Evolutionary conservation across 2,113 vertebrate genomes (phyloP).

Genomic region (Colius striatus): DNA sequence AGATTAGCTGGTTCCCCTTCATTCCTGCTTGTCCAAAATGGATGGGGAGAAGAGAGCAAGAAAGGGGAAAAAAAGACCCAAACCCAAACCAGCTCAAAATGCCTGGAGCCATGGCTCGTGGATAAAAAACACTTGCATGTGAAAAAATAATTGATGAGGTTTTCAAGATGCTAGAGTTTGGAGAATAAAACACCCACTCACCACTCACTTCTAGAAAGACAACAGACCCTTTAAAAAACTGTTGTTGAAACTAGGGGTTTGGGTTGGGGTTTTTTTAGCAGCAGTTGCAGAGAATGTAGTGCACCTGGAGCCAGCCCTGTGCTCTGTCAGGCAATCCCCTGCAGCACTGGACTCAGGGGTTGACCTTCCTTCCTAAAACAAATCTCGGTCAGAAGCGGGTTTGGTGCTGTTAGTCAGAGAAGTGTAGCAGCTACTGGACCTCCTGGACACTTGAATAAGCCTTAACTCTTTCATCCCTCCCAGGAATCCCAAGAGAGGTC

Average conservation of each 20-base stretch:
- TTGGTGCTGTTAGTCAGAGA: neutral
- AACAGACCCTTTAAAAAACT: neutral
- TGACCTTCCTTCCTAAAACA: constrained; percentile 10
- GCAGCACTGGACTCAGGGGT: neutral
- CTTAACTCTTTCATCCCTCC: neutral
- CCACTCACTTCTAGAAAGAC: neutral
- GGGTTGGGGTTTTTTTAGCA: neutral
- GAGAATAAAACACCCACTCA: constrained; percentile 45
- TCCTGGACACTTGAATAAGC: neutral
- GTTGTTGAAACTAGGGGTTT: neutral
- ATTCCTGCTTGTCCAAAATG: constrained; percentile 70
- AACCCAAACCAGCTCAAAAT: neutral
- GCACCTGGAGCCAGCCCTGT: neutral
- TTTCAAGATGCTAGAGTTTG: constrained; percentile 28
- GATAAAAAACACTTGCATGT: constrained; percentile 61
- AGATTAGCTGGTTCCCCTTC: constrained; percentile 75
- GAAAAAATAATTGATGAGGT: constrained; percentile 57
- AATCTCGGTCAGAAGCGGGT: neutral
- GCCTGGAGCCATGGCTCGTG: constrained; percentile 54
- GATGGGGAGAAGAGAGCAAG: constrained; percentile 26
- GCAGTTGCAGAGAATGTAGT: neutral
- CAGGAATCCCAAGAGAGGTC: neutral
- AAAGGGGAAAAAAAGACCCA: neutral
- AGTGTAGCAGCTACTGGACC: neutral
- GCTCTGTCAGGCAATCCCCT: neutral